A percentile compares a stretch with the other conserved stretches of the same genome.
Conservation (phyloP, 2,797 vertebrate species). For the Falco berigora region DNA sequence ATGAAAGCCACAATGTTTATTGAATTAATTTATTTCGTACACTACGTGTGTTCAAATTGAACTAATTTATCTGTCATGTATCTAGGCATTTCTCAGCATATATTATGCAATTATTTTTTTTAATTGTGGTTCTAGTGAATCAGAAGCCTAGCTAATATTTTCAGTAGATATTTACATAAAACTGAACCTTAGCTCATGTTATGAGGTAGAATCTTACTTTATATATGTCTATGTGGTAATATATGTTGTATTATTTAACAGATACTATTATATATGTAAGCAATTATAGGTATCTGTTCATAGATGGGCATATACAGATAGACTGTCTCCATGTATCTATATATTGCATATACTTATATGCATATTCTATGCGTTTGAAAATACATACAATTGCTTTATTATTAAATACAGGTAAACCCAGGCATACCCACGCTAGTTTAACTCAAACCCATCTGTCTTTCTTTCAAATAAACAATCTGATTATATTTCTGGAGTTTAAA, state of each 20-base stretch:
- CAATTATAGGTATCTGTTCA: background rate
- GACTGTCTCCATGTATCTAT: background rate
- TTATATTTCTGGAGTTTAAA: background rate
- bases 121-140: background rate
- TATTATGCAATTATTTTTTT: background rate
- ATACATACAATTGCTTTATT: background rate
- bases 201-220: background rate
- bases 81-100: slow-evolving; percentile 13
- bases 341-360: background rate
- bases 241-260: background rate
- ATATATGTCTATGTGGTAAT: background rate
- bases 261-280: background rate
- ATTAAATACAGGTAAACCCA: background rate
- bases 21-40: slow-evolving; percentile 42
- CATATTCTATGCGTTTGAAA: background rate
- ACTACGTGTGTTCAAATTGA: slow-evolving; percentile 4
- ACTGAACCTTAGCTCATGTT: background rate
- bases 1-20: background rate
- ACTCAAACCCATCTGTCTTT: background rate
- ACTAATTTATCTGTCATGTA: background rate
- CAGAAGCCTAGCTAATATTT: background rate
- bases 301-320: background rate
- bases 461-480: background rate
- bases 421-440: background rate
- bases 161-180: background rate